Base-by-base conservation (phyloP, 2,113 vertebrate species). In the Hemibagrus wyckioides region DNA sequence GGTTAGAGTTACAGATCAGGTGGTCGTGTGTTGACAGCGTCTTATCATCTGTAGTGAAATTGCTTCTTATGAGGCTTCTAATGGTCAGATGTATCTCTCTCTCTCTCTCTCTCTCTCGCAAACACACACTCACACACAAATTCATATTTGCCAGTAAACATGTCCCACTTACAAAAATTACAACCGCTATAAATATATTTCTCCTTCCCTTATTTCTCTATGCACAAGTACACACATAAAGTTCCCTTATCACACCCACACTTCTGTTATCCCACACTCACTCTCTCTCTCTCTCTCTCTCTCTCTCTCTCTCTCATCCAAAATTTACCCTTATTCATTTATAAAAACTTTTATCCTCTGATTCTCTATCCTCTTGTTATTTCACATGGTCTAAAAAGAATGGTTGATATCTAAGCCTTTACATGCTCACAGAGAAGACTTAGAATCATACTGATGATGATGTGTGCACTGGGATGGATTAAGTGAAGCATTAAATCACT, bases 1-100 rank as follows among this genome's bases (percentile, higher is more conserved):
- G 21, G 39, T 75, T 41, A 48, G 14, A 3, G 28, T 50, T 48
- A 48, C 13, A 28, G 11, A 15, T 50, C 11, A 30, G 44, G n/a
- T 17, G 25, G 4, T 2, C 73, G 48, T 50, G 14, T 81, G 75
- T 79, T 84, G 75, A 86, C 82, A 84, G 82, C 21, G 28, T 63
- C 85, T 89, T 28, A 83, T 50, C 41, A 56, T 54, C 59, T 79
- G 13, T 63, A 85, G 61, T 39, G 25, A 73, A 84, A 65, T 83
- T 80, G 52, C 50, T 52, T 56, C 82, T 79, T 50, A 61, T 86
- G 71, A 39, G 59, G 44, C 28, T 83, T 76, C 8, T 84, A 86
- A 61, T 73, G 25, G 61, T 65, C 73, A 39, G 81, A 50, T 75
- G 73, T 1, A 7, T 25, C 30, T 81, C 17, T 69, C n/a, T 65